Conservation (phyloP, 2,113 vertebrate species). For the Donacobius atricapilla region DNA sequence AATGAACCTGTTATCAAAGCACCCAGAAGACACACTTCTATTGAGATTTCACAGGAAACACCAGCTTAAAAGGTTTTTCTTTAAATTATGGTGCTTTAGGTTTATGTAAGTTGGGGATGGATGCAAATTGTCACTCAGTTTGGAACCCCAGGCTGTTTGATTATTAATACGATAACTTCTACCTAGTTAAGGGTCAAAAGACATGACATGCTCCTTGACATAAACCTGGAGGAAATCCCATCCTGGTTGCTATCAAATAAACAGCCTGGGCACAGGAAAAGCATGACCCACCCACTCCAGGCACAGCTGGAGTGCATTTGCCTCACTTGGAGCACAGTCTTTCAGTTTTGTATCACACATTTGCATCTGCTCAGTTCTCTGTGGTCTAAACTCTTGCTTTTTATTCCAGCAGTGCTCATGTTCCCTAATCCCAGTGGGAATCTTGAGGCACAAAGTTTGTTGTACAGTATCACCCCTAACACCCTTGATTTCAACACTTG, state of each 20-base stretch:
- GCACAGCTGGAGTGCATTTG: background rate
- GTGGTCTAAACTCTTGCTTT: background rate
- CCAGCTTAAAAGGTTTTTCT: background rate
- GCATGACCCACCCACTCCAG: background rate
- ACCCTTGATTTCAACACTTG: background rate
- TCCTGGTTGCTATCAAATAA: background rate
- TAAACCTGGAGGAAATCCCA: background rate
- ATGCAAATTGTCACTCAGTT: background rate
- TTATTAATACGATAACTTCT: background rate
- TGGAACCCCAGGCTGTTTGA: background rate
- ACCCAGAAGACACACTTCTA: background rate
- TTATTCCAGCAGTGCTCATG: background rate
- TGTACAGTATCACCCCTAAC: background rate
- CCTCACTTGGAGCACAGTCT: background rate
- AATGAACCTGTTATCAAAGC: background rate
- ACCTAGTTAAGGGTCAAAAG: background rate
- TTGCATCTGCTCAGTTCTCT: background rate
- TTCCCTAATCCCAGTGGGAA: background rate
- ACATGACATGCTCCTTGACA: background rate
- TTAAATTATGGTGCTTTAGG: background rate
- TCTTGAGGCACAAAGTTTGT: background rate
- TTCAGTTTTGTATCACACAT: background rate
- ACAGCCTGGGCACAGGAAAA: background rate
- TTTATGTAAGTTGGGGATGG: background rate
- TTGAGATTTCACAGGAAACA: background rate